Base-by-base conservation (phyloP, 2,888 invertebrate species). In the Polyploca ridens region DNA sequence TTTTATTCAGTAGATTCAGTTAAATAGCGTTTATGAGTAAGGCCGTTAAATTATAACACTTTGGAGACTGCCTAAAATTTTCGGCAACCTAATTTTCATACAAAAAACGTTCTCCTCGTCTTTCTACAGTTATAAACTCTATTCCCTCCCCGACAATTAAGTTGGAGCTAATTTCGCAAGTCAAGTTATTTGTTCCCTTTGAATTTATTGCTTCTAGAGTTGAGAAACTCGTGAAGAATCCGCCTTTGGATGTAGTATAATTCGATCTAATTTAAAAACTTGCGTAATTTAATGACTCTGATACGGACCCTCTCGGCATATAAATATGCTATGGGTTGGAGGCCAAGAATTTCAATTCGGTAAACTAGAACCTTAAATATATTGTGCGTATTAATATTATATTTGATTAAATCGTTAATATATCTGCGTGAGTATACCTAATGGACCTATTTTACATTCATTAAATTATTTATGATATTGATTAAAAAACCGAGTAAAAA, bases 131-230 rank as follows among this genome's bases (percentile, higher is more conserved):
- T 80, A 70, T 72, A 78, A 83, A 82, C 81, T 83, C 81, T 83
- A 87, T 85, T 87, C 88, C 84, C 87, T 79, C 74, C 76, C 74
- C 82, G 81, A 83, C 86, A 87, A 88, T 89, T 88, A 88, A 83
- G 82, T 85, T 81, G 79, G 72, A 85, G 83, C 83, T 87, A 89
- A 90, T 88, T 88, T 86, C 83, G 82, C 80, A 81, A 84, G 82
- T 84, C 78, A 79, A 90, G 85, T 87, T 90, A 89, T 90, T 90
- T 89, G 90, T 88, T 90, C 85, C 82, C 81, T 82, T 81, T 82
- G 83, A 87, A 89, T 90, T 90, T 90, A 90, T 89, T 86, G 84
- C 87, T 82, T 81, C 79, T 73, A 75, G 78, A 79, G 79, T 78
- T 76, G 80, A 78, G 79, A 81, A 87, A 88, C 84, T 89, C 86